phyloP scores from a whole-genome alignment of 2,888 invertebrate species.

The Microplitis manilae region DNA sequence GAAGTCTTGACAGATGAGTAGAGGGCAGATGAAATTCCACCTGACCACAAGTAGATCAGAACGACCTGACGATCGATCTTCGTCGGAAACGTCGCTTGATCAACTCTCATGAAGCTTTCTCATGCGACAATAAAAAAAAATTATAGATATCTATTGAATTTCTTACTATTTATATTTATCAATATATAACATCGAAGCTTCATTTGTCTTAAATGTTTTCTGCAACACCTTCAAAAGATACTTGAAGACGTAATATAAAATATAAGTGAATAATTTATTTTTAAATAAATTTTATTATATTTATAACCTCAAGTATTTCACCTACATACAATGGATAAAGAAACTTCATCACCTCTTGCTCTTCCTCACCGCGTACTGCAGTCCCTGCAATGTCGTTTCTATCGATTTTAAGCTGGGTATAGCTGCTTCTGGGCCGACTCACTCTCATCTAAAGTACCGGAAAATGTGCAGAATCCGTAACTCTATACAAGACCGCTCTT shows the following conservation, averaged over 20 bases:
- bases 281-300: neutral
- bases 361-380: slow-evolving; percentile 22
- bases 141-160: slow-evolving; percentile 7
- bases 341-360: neutral
- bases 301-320: neutral
- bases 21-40: slow-evolving; percentile 50
- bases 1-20: slow-evolving; percentile 13
- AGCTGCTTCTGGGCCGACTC: slow-evolving; percentile 30
- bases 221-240: neutral
- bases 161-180: neutral
- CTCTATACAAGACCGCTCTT: neutral
- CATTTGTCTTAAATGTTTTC: neutral
- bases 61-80: slow-evolving; percentile 12
- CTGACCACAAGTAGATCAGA: slow-evolving; percentile 51
- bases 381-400: slow-evolving; percentile 31
- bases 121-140: neutral
- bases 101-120: slow-evolving; percentile 14
- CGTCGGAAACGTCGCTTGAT: slow-evolving; percentile 11
- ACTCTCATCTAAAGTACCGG: slow-evolving; percentile 32
- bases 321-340: neutral
- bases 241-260: neutral
- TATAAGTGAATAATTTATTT: neutral
- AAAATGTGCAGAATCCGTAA: neutral
- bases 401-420: slow-evolving; percentile 30
- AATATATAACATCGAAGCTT: neutral